A percentile compares a stretch with the other conserved stretches of the same genome.
Conservation (phyloP, 1,140 invertebrate species). For the Bursaphelenchus mucronatus region DNA sequence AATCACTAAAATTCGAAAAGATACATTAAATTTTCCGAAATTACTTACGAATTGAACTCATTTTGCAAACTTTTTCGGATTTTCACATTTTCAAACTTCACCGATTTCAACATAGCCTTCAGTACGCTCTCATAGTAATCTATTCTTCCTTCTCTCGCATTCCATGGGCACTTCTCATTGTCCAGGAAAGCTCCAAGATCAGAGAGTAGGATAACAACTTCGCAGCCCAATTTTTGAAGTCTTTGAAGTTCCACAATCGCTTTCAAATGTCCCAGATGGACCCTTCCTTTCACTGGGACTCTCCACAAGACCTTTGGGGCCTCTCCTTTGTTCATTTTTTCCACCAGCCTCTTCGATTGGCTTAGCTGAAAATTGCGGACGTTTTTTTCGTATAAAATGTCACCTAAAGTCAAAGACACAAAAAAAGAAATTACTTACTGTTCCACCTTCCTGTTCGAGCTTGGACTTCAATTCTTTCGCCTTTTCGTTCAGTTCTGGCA, state of each 20-base stretch:
- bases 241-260: slow-evolving; percentile 38
- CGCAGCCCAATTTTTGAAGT: slow-evolving; percentile 57
- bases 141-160: slow-evolving; percentile 76
- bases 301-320: slow-evolving; percentile 43
- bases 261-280: slow-evolving; percentile 49
- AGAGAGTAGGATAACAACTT: slow-evolving; percentile 87
- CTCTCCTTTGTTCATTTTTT: slow-evolving; percentile 3
- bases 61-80: slow-evolving; percentile 91
- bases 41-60: slow-evolving; percentile 73
- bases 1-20: slow-evolving; percentile 68
- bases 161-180: slow-evolving; percentile 99
- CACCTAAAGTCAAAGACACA: slow-evolving; percentile 3
- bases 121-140: slow-evolving; percentile 89
- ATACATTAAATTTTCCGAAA: neutral
- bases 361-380: slow-evolving; percentile 6
- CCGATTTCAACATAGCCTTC: slow-evolving; percentile 84
- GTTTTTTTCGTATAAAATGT: too few relatives aligned
- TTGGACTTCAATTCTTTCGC: slow-evolving; percentile 15
- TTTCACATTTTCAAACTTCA: slow-evolving; percentile 86
- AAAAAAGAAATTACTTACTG: slow-evolving; percentile 9
- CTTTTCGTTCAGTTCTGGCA: slow-evolving; percentile 21
- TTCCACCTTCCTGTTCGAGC: slow-evolving; percentile 4
- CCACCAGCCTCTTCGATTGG: slow-evolving; percentile 8
- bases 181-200: slow-evolving; percentile 97
- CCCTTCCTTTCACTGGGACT: slow-evolving; percentile 47